Evolutionary conservation across 2,888 invertebrate genomes (phyloP).

Genomic region (Hydroisotoma schaefferi): DNA sequence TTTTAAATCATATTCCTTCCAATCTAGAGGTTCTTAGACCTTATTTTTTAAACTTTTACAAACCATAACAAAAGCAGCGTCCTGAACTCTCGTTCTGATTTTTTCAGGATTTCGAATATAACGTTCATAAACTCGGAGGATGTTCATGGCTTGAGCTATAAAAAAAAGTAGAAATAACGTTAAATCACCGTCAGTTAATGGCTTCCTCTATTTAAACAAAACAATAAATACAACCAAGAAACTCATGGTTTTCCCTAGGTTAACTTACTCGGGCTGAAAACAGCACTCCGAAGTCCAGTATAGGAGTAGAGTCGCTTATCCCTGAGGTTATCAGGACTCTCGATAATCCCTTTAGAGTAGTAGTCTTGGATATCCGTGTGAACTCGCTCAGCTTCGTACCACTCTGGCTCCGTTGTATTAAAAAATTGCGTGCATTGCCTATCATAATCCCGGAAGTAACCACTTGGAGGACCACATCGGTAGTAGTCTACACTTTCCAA

Average conservation of each 20-base stretch:
- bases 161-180: background rate
- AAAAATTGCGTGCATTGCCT: conserved; percentile 23
- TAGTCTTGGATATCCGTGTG: conserved; percentile 32
- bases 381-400: conserved; percentile 25
- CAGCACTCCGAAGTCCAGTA: conserved; percentile 26
- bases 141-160: conserved; percentile 26
- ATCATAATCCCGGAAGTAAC: conserved; percentile 27
- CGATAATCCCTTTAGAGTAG: conserved; percentile 19
- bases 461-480: conserved; percentile 32
- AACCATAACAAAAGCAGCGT: conserved; percentile 16
- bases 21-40: background rate
- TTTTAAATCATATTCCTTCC: background rate
- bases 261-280: conserved; percentile 28
- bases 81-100: conserved; percentile 23
- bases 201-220: no score
- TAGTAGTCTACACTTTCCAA: conserved; percentile 31
- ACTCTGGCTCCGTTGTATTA: conserved; percentile 18
- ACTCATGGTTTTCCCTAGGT: background rate
- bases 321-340: conserved; percentile 23
- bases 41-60: background rate
- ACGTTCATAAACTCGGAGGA: conserved; percentile 29
- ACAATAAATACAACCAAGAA: background rate
- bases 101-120: conserved; percentile 20
- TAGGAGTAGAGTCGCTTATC: conserved; percentile 31
- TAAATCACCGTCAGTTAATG: no score